phyloP scores from a whole-genome alignment of 2,113 vertebrate species.

The Dromiciops gliroides region DNA sequence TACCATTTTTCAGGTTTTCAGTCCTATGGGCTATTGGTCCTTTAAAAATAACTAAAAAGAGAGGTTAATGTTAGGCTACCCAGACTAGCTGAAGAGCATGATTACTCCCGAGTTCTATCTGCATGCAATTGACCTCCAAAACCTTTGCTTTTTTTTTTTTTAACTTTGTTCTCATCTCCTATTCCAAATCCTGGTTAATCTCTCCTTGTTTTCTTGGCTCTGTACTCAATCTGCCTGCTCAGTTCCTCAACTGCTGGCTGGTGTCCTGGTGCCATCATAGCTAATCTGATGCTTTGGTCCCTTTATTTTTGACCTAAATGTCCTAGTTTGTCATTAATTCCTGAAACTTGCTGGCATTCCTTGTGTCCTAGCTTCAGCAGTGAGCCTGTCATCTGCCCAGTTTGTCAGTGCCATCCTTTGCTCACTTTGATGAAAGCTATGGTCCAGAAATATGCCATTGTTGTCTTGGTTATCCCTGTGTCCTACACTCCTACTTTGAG shows the following conservation, averaged over 20 bases:
- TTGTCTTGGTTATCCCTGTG: not conserved
- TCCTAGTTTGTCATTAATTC: not conserved
- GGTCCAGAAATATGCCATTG: not conserved
- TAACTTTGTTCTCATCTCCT: not conserved
- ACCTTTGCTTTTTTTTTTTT: not conserved
- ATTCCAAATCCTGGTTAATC: not conserved
- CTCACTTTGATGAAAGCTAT: not conserved
- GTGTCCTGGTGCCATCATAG: not conserved
- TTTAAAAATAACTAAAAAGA: not conserved
- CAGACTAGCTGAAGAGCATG: not conserved
- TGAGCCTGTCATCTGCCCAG: not conserved
- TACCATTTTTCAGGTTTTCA: not conserved
- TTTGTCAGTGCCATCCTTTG: not conserved
- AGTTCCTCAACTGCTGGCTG: not conserved
- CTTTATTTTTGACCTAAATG: not conserved
- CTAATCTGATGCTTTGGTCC: not conserved
- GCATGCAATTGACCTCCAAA: not conserved
- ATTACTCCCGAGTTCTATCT: not conserved
- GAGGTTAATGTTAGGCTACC: not conserved
- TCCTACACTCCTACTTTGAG: not conserved
- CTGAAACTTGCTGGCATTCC: conserved; percentile 40
- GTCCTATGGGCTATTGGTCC: not conserved
- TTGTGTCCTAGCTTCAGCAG: not conserved
- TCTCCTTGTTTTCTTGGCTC: not conserved
- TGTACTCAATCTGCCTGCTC: not conserved